A percentile compares a stretch with the other conserved stretches of the same genome.
Evolutionary conservation across 2,888 invertebrate species (phyloP).

Genomic region (Elaeidobius kamerunicus): DNA sequence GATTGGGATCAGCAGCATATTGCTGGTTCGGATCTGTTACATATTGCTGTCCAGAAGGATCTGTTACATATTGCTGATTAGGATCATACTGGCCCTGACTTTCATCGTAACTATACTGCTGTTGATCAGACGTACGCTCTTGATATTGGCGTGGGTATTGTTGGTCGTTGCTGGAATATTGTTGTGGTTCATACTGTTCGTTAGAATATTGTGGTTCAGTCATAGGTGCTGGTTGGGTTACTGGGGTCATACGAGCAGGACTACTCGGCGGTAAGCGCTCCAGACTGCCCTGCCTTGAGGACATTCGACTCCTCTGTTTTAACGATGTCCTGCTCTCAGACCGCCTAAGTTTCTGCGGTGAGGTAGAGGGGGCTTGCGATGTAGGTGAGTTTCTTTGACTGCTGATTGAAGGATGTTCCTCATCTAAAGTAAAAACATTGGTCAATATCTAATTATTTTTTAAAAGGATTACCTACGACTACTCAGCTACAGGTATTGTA

Average conservation of each 20-base stretch:
- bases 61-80: conserved; percentile 30
- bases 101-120: conserved; percentile 31
- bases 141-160: conserved; percentile 43
- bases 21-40: conserved; percentile 36
- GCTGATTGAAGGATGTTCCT: conserved; percentile 39
- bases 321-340: conserved; percentile 26
- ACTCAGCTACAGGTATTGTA: too few relatives aligned
- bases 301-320: conserved; percentile 19
- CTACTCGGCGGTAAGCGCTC: conserved; percentile 24
- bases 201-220: conserved; percentile 14
- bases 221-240: conserved; percentile 26
- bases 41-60: conserved; percentile 32
- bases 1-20: conserved; percentile 25
- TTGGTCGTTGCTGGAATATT: conserved; percentile 20
- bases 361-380: conserved; percentile 32
- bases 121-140: conserved; percentile 32
- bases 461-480: background rate
- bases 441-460: background rate
- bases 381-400: conserved; percentile 40
- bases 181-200: conserved; percentile 18
- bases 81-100: conserved; percentile 32
- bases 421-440: conserved; percentile 34
- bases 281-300: conserved; percentile 33
- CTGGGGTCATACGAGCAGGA: conserved; percentile 1
- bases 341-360: conserved; percentile 23